Percentiles rank a stretch among this genome's conserved stretches.
Evolutionary conservation across 2,888 invertebrate genomes (phyloP).

Genomic region (Drosophila tripunctata): DNA sequence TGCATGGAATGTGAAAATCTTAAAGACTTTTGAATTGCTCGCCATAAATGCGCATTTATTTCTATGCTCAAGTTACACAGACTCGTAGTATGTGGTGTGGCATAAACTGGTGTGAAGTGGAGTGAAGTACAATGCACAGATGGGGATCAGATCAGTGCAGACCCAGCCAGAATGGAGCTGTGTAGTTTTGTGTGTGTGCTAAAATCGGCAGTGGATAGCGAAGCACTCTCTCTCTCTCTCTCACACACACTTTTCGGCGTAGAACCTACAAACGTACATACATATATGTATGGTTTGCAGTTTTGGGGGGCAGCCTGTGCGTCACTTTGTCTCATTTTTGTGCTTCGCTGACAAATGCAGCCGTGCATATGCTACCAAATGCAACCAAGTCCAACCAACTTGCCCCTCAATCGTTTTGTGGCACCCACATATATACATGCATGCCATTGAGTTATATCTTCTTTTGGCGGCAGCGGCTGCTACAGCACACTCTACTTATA

Average conservation of each 20-base stretch:
- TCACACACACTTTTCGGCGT: too few species aligned
- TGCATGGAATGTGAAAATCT: constrained; percentile 79
- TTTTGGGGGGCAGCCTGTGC: constrained; percentile 56
- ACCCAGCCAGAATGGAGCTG: neutral
- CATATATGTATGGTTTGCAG: neutral
- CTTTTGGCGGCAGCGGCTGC: constrained; percentile 44
- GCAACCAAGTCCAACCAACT: constrained; percentile 11
- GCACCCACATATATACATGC: constrained; percentile 41
- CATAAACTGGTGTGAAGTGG: constrained; percentile 15
- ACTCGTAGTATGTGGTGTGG: constrained; percentile 4
- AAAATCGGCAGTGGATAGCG: constrained; percentile 36
- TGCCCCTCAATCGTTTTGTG: constrained; percentile 7
- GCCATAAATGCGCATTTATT: constrained; percentile 80
- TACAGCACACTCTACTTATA: neutral
- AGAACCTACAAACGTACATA: too few species aligned
- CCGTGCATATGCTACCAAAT: constrained; percentile 73
- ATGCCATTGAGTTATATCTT: constrained; percentile 76
- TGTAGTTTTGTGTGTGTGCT: too few species aligned
- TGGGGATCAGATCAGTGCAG: constrained; percentile 24
- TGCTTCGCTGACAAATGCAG: constrained; percentile 80
- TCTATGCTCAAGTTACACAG: constrained; percentile 75
- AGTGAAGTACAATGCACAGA: constrained; percentile 35
- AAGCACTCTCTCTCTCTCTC: too few species aligned
- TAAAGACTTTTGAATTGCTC: constrained; percentile 80
- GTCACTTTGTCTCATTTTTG: constrained; percentile 79